Evolutionary conservation across 2,113 vertebrate genomes (phyloP).

Genomic region (Dendrocopos noguchii): DNA sequence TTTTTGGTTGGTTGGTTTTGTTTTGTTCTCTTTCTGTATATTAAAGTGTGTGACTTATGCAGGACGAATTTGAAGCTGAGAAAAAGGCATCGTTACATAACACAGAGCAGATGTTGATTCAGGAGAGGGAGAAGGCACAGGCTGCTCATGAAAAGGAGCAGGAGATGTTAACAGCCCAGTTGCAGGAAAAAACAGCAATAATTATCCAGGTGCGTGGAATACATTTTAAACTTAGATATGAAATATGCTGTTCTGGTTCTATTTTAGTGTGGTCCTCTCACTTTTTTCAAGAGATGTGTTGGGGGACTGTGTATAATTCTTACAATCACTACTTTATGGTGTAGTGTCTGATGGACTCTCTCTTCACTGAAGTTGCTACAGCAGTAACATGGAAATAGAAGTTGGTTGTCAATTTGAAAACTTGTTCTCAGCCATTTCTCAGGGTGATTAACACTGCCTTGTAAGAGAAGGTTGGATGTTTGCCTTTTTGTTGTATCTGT

Average conservation of each 20-base stretch:
- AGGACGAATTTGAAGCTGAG: constrained; percentile 72
- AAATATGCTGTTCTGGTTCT: background rate
- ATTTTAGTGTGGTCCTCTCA: background rate
- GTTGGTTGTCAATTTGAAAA: background rate
- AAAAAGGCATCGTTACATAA: constrained; percentile 24
- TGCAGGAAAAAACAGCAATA: constrained; percentile 52
- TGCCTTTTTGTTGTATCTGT: background rate
- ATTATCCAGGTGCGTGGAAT: constrained; percentile 61
- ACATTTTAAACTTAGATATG: background rate
- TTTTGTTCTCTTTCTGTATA: background rate
- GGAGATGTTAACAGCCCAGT: constrained; percentile 30
- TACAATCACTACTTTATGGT: background rate
- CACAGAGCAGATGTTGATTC: constrained; percentile 3
- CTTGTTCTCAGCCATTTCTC: background rate
- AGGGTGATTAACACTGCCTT: background rate
- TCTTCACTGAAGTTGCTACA: background rate
- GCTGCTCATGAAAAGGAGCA: constrained; percentile 17
- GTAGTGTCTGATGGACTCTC: background rate
- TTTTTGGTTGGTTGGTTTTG: background rate
- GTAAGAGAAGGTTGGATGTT: background rate
- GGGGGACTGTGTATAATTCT: background rate
- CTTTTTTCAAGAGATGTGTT: background rate
- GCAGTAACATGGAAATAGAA: background rate
- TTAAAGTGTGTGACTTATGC: background rate
- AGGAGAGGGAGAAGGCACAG: constrained; percentile 28